Conservation (phyloP, 2,113 vertebrate genomes). For the Microtus richardsoni region DNA sequence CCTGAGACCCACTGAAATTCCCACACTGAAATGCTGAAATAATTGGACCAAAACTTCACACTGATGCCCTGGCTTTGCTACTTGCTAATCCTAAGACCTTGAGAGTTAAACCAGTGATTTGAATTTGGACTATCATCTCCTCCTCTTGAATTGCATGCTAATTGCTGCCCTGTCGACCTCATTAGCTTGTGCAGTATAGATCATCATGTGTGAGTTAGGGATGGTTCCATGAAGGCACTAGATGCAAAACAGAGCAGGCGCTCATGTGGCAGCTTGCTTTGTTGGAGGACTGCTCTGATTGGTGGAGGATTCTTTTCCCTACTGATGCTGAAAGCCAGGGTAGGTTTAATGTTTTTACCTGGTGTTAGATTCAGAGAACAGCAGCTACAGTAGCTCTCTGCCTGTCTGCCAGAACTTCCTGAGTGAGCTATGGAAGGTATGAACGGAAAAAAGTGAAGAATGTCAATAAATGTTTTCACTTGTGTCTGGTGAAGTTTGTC, state of each 20-base stretch:
- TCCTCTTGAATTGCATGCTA: not conserved
- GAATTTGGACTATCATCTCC: not conserved
- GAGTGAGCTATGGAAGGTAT: not conserved
- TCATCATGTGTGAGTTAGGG: not conserved
- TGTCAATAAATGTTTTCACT: not conserved
- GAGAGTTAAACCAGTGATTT: not conserved
- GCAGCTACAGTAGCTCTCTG: accelerated
- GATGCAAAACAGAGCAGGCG: not conserved
- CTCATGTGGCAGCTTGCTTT: not conserved
- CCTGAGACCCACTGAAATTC: not conserved
- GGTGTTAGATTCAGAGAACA: not conserved
- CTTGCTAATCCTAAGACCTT: not conserved
- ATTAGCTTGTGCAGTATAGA: not conserved
- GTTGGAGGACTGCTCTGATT: not conserved
- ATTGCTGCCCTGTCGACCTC: too few species aligned
- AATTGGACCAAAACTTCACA: not conserved
- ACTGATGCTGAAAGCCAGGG: accelerated
- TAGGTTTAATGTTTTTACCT: not conserved
- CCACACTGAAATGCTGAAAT: not conserved
- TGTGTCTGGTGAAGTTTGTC: too few species aligned
- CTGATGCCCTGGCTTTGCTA: not conserved
- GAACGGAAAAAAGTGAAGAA: not conserved
- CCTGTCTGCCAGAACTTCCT: not conserved
- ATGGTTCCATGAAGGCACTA: too few species aligned
- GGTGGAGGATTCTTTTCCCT: not conserved